These are phyloP conservation scores for Oeneis ivallda DNA, from an alignment of 2,888 invertebrate species.

Conservation along the genomic window DNA sequence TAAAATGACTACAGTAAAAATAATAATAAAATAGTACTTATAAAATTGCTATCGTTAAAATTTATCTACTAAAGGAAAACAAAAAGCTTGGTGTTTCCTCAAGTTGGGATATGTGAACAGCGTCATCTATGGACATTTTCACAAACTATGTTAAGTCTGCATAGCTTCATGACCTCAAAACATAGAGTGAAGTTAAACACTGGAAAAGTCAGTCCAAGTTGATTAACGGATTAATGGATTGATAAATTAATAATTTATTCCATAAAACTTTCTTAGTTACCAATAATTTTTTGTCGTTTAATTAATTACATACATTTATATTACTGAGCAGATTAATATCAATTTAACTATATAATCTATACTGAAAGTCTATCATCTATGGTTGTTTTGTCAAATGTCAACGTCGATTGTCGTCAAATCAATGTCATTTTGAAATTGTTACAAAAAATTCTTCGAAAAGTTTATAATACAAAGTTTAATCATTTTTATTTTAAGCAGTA, in stretches of 20 bases:
- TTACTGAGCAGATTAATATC: too few relatives aligned
- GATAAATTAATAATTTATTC: too few relatives aligned
- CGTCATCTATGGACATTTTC: conserved; percentile 17
- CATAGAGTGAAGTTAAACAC: too few relatives aligned
- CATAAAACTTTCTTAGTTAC: neutral
- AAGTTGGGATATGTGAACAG: neutral
- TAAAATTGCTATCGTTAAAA: neutral
- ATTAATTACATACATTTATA: too few relatives aligned
- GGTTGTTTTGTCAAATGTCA: conserved; percentile 2
- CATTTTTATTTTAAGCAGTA: conserved; percentile 24
- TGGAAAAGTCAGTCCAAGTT: too few relatives aligned
- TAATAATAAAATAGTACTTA: too few relatives aligned
- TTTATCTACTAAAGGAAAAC: too few relatives aligned
- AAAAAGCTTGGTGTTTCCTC: too few relatives aligned
- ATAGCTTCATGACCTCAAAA: neutral
- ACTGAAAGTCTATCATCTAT: conserved; percentile 7
- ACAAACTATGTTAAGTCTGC: neutral
- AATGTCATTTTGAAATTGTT: conserved; percentile 29
- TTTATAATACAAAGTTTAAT: conserved; percentile 15
- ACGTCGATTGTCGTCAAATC: neutral
- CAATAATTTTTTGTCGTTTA: too few relatives aligned
- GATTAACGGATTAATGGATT: too few relatives aligned
- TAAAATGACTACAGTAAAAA: neutral
- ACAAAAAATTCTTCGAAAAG: conserved; percentile 29
- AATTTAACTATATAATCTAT: too few relatives aligned